phyloP scores from a whole-genome alignment of 2,113 vertebrate species.

The Chlamydotis undulata region DNA sequence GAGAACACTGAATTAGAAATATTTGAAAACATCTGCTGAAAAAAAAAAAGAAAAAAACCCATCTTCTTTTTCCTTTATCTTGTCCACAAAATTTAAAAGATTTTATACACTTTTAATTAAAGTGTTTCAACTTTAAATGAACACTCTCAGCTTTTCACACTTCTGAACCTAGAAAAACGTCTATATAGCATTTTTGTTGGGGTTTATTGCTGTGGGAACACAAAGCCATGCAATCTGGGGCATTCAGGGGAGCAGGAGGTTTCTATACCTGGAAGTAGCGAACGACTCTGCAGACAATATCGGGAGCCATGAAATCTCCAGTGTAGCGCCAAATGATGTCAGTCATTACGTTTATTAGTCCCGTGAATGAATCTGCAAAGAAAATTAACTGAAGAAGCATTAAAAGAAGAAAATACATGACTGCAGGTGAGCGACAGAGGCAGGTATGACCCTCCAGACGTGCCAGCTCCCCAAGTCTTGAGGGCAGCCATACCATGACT shows the following conservation, averaged over 20 bases:
- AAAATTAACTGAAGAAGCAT: background rate
- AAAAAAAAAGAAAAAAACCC: accelerated
- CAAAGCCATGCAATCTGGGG: background rate
- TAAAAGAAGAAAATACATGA: background rate
- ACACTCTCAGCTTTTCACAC: background rate
- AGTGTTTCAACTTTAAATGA: background rate
- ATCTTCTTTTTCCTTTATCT: background rate
- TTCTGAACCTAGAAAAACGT: background rate
- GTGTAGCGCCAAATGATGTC: constrained; percentile 82
- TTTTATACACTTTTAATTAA: background rate
- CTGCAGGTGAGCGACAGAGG: background rate
- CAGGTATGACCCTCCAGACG: background rate
- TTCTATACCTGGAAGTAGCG: constrained; percentile 77
- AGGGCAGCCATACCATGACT: accelerated
- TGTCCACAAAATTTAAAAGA: background rate
- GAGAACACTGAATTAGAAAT: background rate
- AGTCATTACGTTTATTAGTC: constrained; percentile 79
- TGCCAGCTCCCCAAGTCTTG: background rate
- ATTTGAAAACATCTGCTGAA: background rate
- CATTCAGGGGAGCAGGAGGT: accelerated
- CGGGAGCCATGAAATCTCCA: constrained; percentile 80
- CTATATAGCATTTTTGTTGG: background rate
- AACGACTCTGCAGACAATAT: constrained; percentile 72
- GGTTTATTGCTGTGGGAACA: background rate
- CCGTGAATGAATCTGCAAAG: constrained; percentile 75